Evolutionary conservation across 2,888 invertebrate species (phyloP).

Genomic region (Carterocephalus palaemon): DNA sequence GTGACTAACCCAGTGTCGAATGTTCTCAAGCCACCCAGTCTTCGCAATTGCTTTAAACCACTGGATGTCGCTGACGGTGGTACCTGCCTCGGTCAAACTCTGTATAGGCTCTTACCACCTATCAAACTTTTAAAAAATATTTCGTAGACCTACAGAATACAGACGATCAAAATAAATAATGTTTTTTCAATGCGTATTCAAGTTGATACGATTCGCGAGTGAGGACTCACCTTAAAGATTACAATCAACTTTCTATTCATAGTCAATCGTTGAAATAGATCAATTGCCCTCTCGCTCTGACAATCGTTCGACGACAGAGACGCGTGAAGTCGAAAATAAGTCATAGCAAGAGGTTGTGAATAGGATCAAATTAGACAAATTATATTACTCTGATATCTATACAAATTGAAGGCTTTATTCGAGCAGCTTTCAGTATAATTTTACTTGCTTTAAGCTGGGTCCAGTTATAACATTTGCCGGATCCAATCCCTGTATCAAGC

Average conservation of each 20-base stretch:
- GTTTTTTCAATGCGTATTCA: not conserved
- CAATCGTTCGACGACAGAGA: not conserved
- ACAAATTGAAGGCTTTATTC: conserved; percentile 1
- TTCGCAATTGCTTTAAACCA: too few relatives aligned
- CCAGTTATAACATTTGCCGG: too few relatives aligned
- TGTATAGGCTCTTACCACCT: too few relatives aligned
- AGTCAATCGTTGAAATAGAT: conserved; percentile 1
- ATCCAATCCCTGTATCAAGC: too few relatives aligned
- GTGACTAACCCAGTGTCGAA: too few relatives aligned
- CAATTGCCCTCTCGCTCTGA: not conserved
- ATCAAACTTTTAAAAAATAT: too few relatives aligned
- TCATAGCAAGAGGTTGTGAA: conserved; percentile 17
- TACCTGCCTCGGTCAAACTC: too few relatives aligned
- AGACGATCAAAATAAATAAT: too few relatives aligned
- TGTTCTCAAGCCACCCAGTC: too few relatives aligned
- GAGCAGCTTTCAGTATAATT: not conserved
- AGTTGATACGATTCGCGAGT: not conserved
- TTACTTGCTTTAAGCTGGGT: too few relatives aligned
- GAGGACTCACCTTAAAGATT: conserved; percentile 2
- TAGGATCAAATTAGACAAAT: conserved; percentile 18
- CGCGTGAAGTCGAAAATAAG: conserved; percentile 5
- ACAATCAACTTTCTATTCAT: conserved; percentile 11
- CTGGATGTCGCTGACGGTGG: too few relatives aligned
- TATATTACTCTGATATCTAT: conserved; percentile 9
- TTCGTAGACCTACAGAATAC: too few relatives aligned